These are phyloP conservation scores for Diadegma fenestrale DNA, from an alignment of 2,888 invertebrate species.

Conservation along the genomic window DNA sequence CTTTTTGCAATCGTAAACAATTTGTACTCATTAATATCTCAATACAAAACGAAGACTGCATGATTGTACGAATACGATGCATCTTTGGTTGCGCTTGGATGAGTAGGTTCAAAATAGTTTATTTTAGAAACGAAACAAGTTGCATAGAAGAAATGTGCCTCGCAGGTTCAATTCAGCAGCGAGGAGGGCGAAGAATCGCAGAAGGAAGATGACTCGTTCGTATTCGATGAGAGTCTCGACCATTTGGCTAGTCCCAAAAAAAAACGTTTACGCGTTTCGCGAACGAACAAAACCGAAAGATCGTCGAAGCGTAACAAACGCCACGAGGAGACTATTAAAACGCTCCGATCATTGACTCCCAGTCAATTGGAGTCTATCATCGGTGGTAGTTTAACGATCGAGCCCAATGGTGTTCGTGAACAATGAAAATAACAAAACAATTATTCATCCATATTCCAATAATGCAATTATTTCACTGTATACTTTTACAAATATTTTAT, in stretches of 20 bases:
- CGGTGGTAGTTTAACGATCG: constrained; percentile 69
- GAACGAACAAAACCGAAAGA: constrained; percentile 69
- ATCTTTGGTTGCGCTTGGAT: constrained; percentile 35
- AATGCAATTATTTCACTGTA: constrained; percentile 23
- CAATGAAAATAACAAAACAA: constrained; percentile 4
- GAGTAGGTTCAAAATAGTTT: constrained; percentile 13
- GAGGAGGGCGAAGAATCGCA: constrained; percentile 81
- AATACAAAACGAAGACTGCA: constrained; percentile 44
- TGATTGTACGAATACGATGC: constrained; percentile 38
- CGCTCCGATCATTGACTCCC: constrained; percentile 73
- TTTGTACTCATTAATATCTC: constrained; percentile 23
- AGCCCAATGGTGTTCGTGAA: constrained; percentile 11
- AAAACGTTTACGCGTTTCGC: constrained; percentile 51
- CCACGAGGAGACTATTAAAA: constrained; percentile 68
- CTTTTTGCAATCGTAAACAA: constrained; percentile 11
- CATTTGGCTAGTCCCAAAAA: constrained; percentile 31
- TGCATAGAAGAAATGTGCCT: constrained; percentile 69
- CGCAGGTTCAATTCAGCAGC: constrained; percentile 80
- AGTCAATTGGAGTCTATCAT: constrained; percentile 80
- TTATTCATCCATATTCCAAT: background rate
- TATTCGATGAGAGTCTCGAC: constrained; percentile 48
- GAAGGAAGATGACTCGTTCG: constrained; percentile 74
- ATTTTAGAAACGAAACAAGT: constrained; percentile 51
- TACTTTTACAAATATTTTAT: constrained; percentile 30
- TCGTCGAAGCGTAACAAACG: constrained; percentile 69